phyloP scores from a whole-genome alignment of 2,113 vertebrate species.

The Daboia siamensis region DNA sequence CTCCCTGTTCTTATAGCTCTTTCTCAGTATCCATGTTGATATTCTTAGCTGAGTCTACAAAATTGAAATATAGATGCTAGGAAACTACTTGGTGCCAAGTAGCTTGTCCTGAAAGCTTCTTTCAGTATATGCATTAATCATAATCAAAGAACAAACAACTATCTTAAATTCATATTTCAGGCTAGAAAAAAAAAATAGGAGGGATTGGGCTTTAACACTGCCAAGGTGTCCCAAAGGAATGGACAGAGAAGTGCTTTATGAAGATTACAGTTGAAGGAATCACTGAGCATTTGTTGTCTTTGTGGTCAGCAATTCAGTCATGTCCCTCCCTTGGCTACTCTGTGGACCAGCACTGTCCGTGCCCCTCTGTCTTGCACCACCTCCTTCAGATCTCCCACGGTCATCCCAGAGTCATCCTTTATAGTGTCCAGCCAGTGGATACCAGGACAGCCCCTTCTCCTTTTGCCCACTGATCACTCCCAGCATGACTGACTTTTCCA shows the following conservation, averaged over 20 bases:
- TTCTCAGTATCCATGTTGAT: neutral
- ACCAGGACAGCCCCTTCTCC: neutral
- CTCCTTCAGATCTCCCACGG: neutral
- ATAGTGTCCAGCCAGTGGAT: neutral
- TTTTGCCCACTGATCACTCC: neutral
- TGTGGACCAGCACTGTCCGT: neutral
- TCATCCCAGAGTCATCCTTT: no score
- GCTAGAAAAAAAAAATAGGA: neutral
- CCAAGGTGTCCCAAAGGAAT: neutral
- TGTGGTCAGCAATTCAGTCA: no score
- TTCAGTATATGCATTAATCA: neutral
- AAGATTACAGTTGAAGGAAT: neutral
- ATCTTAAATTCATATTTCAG: neutral
- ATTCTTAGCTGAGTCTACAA: neutral
- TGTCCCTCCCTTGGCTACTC: no score
- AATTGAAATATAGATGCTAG: neutral
- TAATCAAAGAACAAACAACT: neutral
- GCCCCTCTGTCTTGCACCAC: neutral
- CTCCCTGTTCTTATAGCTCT: neutral
- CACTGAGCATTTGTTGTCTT: neutral
- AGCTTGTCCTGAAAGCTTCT: neutral
- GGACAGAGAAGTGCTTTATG: neutral
- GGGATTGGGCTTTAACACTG: neutral
- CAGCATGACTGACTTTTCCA: neutral
- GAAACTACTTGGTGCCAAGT: neutral